Evolutionary conservation across 92 coral and sea anemone species (phyloP), one percentile per base, ranked within the genome.

Genomic region (Heteractis magnifica): DNA sequence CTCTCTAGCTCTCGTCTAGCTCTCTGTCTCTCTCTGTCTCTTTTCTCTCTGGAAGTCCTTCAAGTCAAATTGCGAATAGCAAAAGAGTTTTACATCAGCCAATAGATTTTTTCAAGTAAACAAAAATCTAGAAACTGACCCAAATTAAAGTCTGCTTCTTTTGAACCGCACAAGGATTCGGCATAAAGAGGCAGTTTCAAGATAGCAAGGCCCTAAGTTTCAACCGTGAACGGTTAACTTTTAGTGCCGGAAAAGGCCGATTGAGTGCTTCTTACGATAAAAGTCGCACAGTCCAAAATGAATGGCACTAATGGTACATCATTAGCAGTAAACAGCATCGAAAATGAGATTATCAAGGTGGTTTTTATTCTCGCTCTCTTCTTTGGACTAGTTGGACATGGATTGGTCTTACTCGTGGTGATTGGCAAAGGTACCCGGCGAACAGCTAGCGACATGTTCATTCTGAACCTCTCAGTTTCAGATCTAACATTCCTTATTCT

Each of bases 361-460:
- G 81, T 85, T 13, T 85, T 85, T 50, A 72, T 71, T 9, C 21
- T 85, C 13, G 41, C 83, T 6, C 76, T 89, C 7, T 49, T 86
- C 5, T 79, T 89, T 34, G 92, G 92, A 14, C 68, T 89, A 21
- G 80, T 73, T 65, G 92, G 92, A 11, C 87, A 89, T 76, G 81
- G 82, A 19, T 76, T 89, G 12, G 92, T 89, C 8, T 68, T 89
- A 34, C n/a, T 85, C 26, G 89, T 87, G 53, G 85, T 89, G n/a
- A 65, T 85, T 23, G 84, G 87, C n/a, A 89, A 89, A 64, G 78
- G 72, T 49, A 70, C 83, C 19, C 21, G 77, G 55, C 84, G 84
- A 8, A 89, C 85, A 18, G 92, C 84, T 19, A 89, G 88, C 71
- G 92, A 89, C 77, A 72, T 78, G 51, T 86, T 89, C 23, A 89